Evolutionary conservation across 1,140 invertebrate genomes (phyloP).

Genomic region (Philopotamus ludificatus): DNA sequence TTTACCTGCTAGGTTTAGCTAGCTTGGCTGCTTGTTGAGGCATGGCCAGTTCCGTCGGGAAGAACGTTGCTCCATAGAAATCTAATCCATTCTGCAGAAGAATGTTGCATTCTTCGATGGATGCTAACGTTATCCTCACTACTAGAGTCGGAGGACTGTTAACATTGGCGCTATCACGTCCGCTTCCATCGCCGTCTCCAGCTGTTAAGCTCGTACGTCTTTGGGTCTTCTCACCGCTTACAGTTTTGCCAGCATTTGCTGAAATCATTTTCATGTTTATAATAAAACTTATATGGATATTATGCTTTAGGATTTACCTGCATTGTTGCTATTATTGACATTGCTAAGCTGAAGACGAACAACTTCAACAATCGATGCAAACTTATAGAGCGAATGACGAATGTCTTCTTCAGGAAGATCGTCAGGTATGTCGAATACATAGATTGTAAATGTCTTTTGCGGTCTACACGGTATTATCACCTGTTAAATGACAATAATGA

Average conservation of each 20-base stretch:
- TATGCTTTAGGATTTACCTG: not conserved
- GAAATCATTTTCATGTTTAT: not conserved
- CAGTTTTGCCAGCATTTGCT: conserved; percentile 46
- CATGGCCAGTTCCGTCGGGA: conserved; percentile 74
- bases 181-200: conserved; percentile 54
- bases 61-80: conserved; percentile 83
- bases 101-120: conserved; percentile 76
- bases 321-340: conserved; percentile 29
- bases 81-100: conserved; percentile 78
- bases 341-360: conserved; percentile 57
- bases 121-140: conserved; percentile 74
- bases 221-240: conserved; percentile 46
- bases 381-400: conserved; percentile 76
- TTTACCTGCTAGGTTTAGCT: conserved; percentile 54
- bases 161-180: conserved; percentile 50
- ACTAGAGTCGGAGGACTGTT: conserved; percentile 60
- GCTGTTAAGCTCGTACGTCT: conserved; percentile 52
- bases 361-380: conserved; percentile 74
- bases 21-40: conserved; percentile 58
- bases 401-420: conserved; percentile 81
- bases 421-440: conserved; percentile 77
- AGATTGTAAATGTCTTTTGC: conserved; percentile 77
- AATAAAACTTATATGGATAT: not conserved
- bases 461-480: conserved; percentile 79
- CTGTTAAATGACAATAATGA: conserved; percentile 47